These are phyloP conservation scores for Malurus elegans DNA, from an alignment of 2,113 vertebrate species.

Conservation along the genomic window DNA sequence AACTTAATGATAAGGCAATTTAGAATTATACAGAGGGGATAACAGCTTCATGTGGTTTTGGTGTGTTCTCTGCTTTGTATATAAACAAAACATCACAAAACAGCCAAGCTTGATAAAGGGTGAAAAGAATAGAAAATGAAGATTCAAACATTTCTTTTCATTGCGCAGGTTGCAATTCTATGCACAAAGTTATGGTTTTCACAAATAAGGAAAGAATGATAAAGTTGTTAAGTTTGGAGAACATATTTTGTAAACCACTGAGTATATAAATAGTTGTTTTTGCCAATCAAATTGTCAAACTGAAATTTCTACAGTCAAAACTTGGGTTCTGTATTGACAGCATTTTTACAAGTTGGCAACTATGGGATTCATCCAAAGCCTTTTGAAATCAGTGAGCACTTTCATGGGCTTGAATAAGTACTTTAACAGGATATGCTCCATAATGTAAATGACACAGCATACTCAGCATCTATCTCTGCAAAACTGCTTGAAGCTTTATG, in stretches of 20 bases:
- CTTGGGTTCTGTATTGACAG: not conserved
- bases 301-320: not conserved
- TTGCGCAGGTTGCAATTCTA: not conserved
- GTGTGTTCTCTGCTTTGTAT: not conserved
- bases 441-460: not conserved
- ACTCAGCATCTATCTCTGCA: not conserved
- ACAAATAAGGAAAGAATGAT: not conserved
- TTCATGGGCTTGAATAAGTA: not conserved
- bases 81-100: not conserved
- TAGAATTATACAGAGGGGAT: not conserved
- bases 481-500: not conserved
- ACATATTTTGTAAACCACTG: not conserved
- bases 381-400: not conserved
- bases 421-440: not conserved
- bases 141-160: not conserved
- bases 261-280: not conserved
- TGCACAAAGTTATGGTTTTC: not conserved
- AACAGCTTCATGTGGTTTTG: not conserved
- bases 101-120: not conserved
- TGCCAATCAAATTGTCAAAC: constrained; percentile 7
- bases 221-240: not conserved
- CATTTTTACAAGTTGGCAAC: constrained; percentile 25
- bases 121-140: not conserved
- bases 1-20: not conserved
- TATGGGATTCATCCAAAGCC: constrained; percentile 1